Evolutionary conservation across 2,888 invertebrate genomes (phyloP).

Genomic region (Limnephilus auricula): DNA sequence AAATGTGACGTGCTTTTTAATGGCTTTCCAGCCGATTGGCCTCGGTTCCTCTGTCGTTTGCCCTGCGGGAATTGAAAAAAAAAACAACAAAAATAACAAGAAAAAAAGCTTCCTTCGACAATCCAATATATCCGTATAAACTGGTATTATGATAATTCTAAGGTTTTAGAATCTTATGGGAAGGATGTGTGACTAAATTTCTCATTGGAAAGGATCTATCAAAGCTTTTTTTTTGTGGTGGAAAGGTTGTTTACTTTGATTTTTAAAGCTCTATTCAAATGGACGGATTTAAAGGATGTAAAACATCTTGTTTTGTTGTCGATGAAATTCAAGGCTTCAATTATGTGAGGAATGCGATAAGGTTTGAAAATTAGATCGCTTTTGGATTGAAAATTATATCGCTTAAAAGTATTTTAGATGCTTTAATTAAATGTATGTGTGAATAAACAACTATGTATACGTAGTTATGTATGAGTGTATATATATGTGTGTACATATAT

Average conservation of each 20-base stretch:
- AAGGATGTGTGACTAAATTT: not conserved
- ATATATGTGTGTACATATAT: too few relatives aligned
- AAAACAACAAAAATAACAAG: not conserved
- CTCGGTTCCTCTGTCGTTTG: constrained; percentile 10
- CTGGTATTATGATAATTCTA: not conserved
- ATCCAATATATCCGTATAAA: not conserved
- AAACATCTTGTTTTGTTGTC: not conserved
- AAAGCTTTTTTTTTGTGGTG: not conserved
- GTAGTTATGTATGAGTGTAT: too few relatives aligned
- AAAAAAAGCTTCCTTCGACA: not conserved
- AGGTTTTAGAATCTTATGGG: not conserved
- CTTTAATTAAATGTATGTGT: too few relatives aligned
- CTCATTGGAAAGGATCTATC: constrained; percentile 3
- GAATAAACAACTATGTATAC: too few relatives aligned
- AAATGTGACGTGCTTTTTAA: constrained; percentile 20
- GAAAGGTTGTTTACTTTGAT: not conserved
- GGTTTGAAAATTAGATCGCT: too few relatives aligned
- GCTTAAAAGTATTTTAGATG: too few relatives aligned
- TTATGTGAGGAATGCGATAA: not conserved
- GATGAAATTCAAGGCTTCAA: not conserved
- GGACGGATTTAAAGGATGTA: not conserved
- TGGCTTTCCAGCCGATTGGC: constrained; percentile 10
- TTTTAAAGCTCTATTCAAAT: not conserved
- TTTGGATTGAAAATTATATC: too few relatives aligned
- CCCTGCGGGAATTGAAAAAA: not conserved